Conservation (phyloP, 1,140 invertebrate species). For the Araneus ventricosus region DNA sequence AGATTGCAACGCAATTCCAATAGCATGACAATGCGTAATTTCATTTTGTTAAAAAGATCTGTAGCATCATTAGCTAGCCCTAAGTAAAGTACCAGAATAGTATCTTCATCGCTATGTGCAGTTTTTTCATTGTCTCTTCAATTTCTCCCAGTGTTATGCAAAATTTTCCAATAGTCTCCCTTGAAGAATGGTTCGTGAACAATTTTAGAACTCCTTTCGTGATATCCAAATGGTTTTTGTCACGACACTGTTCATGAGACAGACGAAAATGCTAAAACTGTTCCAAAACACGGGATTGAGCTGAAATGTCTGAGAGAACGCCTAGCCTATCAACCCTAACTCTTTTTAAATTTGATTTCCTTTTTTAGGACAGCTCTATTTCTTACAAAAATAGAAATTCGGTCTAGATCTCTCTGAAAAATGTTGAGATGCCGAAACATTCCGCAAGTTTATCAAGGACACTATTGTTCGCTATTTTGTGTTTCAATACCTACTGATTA, state of each 20-base stretch:
- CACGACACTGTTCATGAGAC: not conserved
- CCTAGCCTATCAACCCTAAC: not conserved
- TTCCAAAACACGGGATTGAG: slow-evolving; percentile 9
- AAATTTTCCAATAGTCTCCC: not conserved
- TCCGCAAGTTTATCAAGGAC: too few relatives aligned
- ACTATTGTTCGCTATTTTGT: too few relatives aligned
- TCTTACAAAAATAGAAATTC: not conserved
- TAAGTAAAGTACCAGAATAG: not conserved
- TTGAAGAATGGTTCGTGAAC: slow-evolving; percentile 26
- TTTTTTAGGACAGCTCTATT: not conserved
- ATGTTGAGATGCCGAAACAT: not conserved
- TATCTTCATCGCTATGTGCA: not conserved
- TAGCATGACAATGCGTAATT: slow-evolving; percentile 8
- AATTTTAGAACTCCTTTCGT: slow-evolving; percentile 27
- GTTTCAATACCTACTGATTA: too few relatives aligned
- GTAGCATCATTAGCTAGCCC: slow-evolving; percentile 8
- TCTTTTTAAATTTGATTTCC: not conserved
- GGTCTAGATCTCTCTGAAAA: not conserved
- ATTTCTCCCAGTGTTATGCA: slow-evolving; percentile 2
- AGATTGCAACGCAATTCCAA: not conserved
- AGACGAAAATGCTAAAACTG: not conserved
- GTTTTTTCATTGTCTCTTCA: slow-evolving; percentile 2
- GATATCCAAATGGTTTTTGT: slow-evolving; percentile 18
- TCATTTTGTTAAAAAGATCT: slow-evolving; percentile 2
- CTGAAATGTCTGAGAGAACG: slow-evolving; percentile 4